Conservation (phyloP, 2,797 vertebrate species). For the Sus cebifrons region DNA sequence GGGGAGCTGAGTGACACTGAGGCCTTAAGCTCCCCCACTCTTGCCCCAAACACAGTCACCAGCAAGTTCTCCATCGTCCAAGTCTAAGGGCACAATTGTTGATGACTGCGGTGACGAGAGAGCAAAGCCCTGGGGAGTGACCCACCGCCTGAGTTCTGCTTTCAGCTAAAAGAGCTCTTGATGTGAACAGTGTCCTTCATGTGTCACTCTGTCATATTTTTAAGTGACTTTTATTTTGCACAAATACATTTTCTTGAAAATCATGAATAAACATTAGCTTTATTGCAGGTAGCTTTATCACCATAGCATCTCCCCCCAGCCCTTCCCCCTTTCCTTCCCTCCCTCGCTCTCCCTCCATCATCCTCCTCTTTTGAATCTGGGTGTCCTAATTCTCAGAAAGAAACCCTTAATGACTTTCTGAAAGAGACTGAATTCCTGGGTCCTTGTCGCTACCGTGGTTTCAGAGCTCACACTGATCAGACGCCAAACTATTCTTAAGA, state of each 20-base stretch:
- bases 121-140: conserved; percentile 29
- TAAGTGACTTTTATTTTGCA: conserved; percentile 74
- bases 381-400: conserved; percentile 55
- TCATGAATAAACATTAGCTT: conserved; percentile 58
- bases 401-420: conserved; percentile 68
- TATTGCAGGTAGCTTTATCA: conserved; percentile 46
- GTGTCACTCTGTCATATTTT: conserved; percentile 51
- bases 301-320: background rate
- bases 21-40: conserved; percentile 74
- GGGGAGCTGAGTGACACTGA: conserved; percentile 79
- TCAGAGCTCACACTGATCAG: background rate
- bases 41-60: conserved; percentile 63
- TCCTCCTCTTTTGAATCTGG: background rate
- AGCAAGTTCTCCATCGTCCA: conserved; percentile 65
- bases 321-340: background rate
- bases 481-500: background rate
- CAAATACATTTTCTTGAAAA: conserved; percentile 61
- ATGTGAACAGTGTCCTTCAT: background rate
- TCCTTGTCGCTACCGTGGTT: background rate
- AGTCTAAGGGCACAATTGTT: conserved; percentile 25
- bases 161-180: background rate
- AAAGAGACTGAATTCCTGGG: conserved; percentile 68
- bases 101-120: conserved; percentile 34
- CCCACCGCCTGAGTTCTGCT: background rate
- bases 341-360: background rate